Base-by-base conservation (phyloP, 1,140 invertebrate genomes). In the Trichoplusia ni region DNA sequence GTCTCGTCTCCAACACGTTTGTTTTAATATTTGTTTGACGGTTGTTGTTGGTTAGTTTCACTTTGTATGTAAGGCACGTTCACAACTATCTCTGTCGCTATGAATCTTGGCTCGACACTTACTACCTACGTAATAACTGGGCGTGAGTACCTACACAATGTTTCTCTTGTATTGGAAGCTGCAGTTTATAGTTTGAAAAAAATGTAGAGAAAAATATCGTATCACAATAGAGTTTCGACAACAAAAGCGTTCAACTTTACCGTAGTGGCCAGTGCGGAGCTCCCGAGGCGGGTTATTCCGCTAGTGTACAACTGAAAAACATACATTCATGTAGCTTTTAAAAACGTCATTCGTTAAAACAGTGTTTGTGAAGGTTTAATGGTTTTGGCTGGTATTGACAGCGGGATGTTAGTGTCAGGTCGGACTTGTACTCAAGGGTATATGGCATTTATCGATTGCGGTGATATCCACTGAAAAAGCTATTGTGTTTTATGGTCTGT, bases 231-330 rank as follows among this genome's bases (percentile, higher is more conserved):
- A 7, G 23, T 51, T 33, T 51, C 47, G 47, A 35, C 47, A 51
- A 51, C 47, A 51, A 51, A 35, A 35, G 47, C 47, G n/a, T 51
- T 51, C 16, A 35, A 51, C 47, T 51, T 51, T 16, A 19, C 29
- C 47, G 25, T 19, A 49, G 14, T 14, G 6, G 6, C 2, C 4
- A 16, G 40, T 23, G 9, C 19, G 9, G 2, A 33, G 47, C 27
- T 33, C 29, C 21, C 47, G 31, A 51, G 14, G 1, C 8, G n/a
- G n/a, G 35, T 51, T 51, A 21, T 51, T 19, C 9, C 11, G 47
- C 18, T n/a, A 13, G n/a, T 23, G 19, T 21, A 16, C 19, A 21
- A 35, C 18, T 19, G 9, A 31, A 7, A 9, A 9, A 14, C 8
- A 1, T 18, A 16, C 2, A 14, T 16, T 47, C 9, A 29, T 27